Percentiles rank a stretch among this genome's conserved stretches.
phyloP scores from a whole-genome alignment of 2,113 vertebrate species.

The Triplophysa siluroides region DNA sequence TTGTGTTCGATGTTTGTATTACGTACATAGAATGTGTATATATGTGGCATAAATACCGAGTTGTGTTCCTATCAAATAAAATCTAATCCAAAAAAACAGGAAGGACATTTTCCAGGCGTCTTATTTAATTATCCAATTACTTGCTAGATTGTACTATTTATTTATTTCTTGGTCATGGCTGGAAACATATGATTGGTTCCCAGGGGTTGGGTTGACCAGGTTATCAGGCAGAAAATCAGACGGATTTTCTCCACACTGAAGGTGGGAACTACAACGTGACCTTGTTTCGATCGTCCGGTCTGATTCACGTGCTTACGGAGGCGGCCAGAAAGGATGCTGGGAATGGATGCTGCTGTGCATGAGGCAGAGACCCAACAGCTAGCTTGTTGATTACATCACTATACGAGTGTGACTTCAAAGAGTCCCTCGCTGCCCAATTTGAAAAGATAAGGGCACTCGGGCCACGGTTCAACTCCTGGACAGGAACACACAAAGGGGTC shows the following conservation, averaged over 20 bases:
- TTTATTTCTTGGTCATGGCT: slow-evolving; percentile 63
- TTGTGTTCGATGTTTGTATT: too few relatives aligned
- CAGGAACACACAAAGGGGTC: slow-evolving; percentile 73
- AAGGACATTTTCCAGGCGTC: not conserved
- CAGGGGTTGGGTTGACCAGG: slow-evolving; percentile 51
- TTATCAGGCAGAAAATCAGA: slow-evolving; percentile 65
- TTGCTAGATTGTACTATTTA: slow-evolving; percentile 74
- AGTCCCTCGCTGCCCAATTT: slow-evolving; percentile 70
- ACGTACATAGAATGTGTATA: too few relatives aligned
- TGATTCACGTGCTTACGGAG: slow-evolving; percentile 48
- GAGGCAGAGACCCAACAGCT: slow-evolving; percentile 55
- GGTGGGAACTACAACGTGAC: slow-evolving; percentile 60
- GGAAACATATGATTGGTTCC: slow-evolving; percentile 67
- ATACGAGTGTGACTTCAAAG: slow-evolving; percentile 77
- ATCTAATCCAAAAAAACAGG: not conserved
- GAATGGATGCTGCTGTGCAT: slow-evolving; percentile 15
- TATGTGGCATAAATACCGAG: not conserved
- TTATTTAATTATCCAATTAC: slow-evolving; percentile 61
- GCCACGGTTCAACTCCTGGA: slow-evolving; percentile 72
- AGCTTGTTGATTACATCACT: slow-evolving; percentile 75
- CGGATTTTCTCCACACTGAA: slow-evolving; percentile 59
- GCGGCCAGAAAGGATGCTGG: not conserved
- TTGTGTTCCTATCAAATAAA: not conserved
- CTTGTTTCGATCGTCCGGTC: slow-evolving; percentile 36
- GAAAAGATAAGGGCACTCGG: slow-evolving; percentile 73